Conservation (phyloP, 1,140 invertebrate genomes). For the Atta texana region DNA sequence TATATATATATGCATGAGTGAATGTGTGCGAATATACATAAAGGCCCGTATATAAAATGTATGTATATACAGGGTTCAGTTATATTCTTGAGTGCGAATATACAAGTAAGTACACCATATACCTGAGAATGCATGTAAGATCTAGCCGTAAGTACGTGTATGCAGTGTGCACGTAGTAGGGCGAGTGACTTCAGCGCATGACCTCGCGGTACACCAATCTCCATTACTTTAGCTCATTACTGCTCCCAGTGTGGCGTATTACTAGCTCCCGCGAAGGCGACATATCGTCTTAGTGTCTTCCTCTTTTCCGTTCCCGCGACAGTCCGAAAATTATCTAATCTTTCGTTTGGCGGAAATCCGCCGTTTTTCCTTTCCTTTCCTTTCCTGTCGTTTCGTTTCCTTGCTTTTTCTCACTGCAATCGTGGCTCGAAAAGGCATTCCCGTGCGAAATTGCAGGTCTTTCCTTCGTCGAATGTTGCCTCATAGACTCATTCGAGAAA, state of each 20-base stretch:
- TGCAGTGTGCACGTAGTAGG: neutral
- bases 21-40: neutral
- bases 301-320: constrained; percentile 4
- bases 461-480: neutral
- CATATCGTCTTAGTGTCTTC: constrained; percentile 57
- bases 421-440: neutral
- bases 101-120: neutral
- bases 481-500: neutral
- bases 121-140: neutral
- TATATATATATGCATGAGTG: neutral
- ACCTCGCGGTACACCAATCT: constrained; percentile 75
- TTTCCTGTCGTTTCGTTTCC: neutral
- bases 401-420: neutral
- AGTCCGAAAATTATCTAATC: constrained; percentile 49
- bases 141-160: constrained; percentile 13
- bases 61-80: neutral
- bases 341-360: constrained; percentile 17
- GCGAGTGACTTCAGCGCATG: constrained; percentile 49
- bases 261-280: constrained; percentile 50
- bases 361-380: neutral
- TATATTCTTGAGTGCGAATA: neutral
- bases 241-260: constrained; percentile 53
- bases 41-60: neutral
- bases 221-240: constrained; percentile 81
- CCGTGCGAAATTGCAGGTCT: neutral